Evolutionary conservation across 2,113 vertebrate species (phyloP), one percentile per base, ranked within the genome.

Genomic region (Pangasianodon gigas): DNA sequence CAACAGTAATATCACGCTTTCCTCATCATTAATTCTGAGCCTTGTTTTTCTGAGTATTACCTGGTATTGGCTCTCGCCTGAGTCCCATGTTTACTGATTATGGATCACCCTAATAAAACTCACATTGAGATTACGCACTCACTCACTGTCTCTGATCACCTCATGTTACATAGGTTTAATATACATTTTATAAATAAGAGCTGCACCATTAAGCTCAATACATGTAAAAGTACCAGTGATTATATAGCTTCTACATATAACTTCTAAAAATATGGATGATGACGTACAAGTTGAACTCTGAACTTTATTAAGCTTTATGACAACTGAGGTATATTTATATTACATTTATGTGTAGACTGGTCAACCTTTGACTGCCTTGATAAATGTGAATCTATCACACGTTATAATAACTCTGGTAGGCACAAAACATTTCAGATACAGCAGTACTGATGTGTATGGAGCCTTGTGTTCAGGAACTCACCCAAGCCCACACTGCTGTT

Each of bases 401-500:
- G n/a, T 32, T 37, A 9, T 3, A 67, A 58, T 26, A 75, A 24
- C 3, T 87, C 5, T 24, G 65, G 51, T 54, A 48, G 32, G 18
- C n/a, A 41, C 7, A 24, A 77, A 79, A 19, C 46, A 48, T 1
- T 62, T 46, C 24, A 84, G 14, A 44, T 62, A 41, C 1, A 13
- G 6, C 19, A 62, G 54, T 67, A 74, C n/a, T 41, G 48, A 54
- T 44, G 26, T 2, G 58, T 58, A 11, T 0, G 29, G 9, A 82
- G 51, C 51, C 51, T 71, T 4, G 14, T 69, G 26, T 65, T n/a
- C 11, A 13, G 21, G 48, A 56, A 94, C 97, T 0, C 96, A 99
- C 98, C 98, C 41, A 99, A 94, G 19, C 98, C 98, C 89, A 99
- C 97, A 0, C 98, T 99, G 95, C 98, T 99, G 85, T 99, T 99